phyloP scores from a whole-genome alignment of 2,797 vertebrate genomes.

The Monodelphis domestica region DNA sequence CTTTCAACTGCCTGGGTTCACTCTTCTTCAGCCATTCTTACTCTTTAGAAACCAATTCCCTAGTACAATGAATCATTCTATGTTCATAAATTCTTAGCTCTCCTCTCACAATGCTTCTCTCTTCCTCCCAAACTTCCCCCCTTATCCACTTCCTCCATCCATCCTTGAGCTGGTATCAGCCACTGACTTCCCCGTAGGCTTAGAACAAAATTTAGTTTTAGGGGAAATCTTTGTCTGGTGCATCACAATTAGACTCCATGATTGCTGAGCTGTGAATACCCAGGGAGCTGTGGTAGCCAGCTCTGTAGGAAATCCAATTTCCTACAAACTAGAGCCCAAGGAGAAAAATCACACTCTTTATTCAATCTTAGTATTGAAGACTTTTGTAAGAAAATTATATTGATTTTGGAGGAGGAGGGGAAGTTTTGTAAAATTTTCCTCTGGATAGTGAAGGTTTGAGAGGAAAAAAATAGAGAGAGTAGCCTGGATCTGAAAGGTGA shows the following conservation, averaged over 20 bases:
- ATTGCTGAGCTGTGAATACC: neutral
- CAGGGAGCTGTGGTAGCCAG: slow-evolving; percentile 6
- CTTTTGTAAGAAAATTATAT: slow-evolving; percentile 52
- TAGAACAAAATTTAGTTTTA: slow-evolving; percentile 21
- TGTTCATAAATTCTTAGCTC: neutral
- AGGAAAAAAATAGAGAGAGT: neutral
- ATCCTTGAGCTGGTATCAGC: neutral
- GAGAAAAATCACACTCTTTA: slow-evolving; percentile 6
- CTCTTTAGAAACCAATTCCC: neutral
- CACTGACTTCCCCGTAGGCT: neutral
- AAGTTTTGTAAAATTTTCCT: neutral
- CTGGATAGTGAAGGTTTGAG: slow-evolving; percentile 28
- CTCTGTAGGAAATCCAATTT: slow-evolving; percentile 22
- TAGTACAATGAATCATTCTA: too few species aligned
- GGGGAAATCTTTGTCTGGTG: slow-evolving; percentile 16
- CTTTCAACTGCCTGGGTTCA: fast-evolving
- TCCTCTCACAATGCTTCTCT: neutral
- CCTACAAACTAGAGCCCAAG: neutral
- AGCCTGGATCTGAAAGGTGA: neutral
- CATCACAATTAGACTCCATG: slow-evolving; percentile 35
- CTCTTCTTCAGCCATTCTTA: neutral
- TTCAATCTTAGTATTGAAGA: slow-evolving; percentile 42
- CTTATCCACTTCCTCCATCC: fast-evolving
- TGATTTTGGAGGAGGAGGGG: slow-evolving; percentile 34
- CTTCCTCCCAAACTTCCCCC: fast-evolving